Conservation (phyloP, 2,797 vertebrate genomes). For the Somateria mollissima region DNA sequence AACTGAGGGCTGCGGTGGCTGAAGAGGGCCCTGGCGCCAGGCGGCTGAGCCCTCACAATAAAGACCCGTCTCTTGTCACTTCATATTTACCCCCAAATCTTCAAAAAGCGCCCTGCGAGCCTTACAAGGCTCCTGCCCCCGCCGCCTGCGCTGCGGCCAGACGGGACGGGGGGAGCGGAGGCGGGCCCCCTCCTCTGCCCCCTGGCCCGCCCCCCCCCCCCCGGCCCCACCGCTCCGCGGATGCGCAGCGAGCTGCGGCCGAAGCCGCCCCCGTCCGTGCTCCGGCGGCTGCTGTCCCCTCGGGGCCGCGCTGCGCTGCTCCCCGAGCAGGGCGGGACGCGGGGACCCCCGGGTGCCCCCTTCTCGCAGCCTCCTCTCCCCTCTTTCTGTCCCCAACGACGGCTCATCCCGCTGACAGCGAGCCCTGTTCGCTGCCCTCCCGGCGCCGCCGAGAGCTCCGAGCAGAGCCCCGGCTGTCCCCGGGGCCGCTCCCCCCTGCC, state of each 20-base stretch:
- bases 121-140: conserved; percentile 45
- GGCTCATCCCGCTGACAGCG: not conserved
- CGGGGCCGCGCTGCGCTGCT: not conserved
- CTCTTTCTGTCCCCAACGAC: not conserved
- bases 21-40: conserved; percentile 90
- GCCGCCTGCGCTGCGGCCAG: not conserved
- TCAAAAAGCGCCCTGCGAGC: conserved; percentile 70
- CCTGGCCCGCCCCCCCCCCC: not conserved
- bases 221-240: not conserved
- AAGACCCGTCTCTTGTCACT: conserved; percentile 90
- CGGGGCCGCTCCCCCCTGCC: not conserved
- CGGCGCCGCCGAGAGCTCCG: not conserved
- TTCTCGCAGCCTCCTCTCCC: not conserved
- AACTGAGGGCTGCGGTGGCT: conserved; percentile 80
- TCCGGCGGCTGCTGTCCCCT: not conserved
- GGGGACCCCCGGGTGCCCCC: too few species aligned
- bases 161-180: not conserved
- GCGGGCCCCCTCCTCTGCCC: not conserved
- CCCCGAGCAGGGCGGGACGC: not conserved
- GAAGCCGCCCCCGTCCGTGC: not conserved
- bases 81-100: conserved; percentile 86
- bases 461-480: not conserved
- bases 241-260: not conserved
- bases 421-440: not conserved
- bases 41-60: conserved; percentile 86